Percentiles rank a stretch among this genome's conserved stretches.
Conservation (phyloP, 2,797 vertebrate genomes). For the Leptodactylus fallax region DNA sequence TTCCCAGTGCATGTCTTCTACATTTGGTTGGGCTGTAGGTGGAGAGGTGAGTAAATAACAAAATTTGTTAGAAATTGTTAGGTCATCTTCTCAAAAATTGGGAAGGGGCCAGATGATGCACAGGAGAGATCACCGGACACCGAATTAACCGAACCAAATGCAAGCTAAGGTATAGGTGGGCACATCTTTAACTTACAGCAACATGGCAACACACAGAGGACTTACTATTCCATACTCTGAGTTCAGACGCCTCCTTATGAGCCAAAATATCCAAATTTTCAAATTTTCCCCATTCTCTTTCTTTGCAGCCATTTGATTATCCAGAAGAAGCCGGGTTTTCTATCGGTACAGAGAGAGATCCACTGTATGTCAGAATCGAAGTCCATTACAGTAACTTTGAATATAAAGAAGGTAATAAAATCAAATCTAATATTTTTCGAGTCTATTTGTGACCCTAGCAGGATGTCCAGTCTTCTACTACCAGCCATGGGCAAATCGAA, state of each 20-base stretch:
- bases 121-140: too few relatives aligned
- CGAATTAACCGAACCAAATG: too few relatives aligned
- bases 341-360: slow-evolving; percentile 68
- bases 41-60: slow-evolving; percentile 70
- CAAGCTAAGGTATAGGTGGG: too few relatives aligned
- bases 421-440: background rate
- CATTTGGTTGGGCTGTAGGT: slow-evolving; percentile 73
- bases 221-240: background rate
- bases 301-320: slow-evolving; percentile 69
- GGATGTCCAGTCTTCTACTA: too few relatives aligned
- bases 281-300: background rate
- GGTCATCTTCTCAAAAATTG: background rate
- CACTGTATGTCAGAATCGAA: slow-evolving; percentile 72
- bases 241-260: background rate
- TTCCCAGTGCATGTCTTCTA: slow-evolving; percentile 71
- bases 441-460: background rate
- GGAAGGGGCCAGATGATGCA: too few relatives aligned
- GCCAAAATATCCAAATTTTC: background rate
- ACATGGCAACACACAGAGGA: too few relatives aligned
- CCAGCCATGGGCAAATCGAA: too few relatives aligned
- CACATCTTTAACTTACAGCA: too few relatives aligned
- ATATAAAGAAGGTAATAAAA: slow-evolving; percentile 64
- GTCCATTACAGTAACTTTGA: slow-evolving; percentile 75
- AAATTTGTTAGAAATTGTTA: background rate
- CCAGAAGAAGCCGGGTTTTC: slow-evolving; percentile 69